phyloP scores from a whole-genome alignment of 2,113 vertebrate genomes.

The Phyllostomus hastatus region DNA sequence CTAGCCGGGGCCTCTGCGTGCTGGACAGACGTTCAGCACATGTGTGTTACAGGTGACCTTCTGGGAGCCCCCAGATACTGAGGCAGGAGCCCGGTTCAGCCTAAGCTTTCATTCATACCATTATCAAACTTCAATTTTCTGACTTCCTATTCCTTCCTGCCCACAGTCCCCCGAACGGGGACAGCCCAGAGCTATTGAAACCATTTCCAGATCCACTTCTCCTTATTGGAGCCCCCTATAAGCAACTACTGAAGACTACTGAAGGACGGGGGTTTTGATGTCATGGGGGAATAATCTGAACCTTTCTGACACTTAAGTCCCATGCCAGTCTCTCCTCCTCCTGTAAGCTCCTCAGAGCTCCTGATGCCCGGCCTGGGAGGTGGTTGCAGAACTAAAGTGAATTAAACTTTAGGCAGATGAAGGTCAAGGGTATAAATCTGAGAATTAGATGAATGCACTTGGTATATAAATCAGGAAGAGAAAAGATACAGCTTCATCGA shows the following conservation, averaged over 20 bases:
- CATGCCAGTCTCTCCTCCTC: neutral
- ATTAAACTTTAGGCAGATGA: conserved; percentile 7
- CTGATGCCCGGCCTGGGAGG: neutral
- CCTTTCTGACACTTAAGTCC: neutral
- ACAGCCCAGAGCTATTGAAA: neutral
- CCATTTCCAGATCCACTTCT: neutral
- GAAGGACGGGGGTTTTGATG: neutral
- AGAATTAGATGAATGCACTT: neutral
- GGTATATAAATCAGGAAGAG: neutral
- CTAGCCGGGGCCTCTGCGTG: neutral
- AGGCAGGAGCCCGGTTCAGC: neutral
- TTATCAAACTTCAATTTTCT: neutral
- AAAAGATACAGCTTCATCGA: neutral
- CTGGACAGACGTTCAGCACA: neutral
- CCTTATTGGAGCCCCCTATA: neutral
- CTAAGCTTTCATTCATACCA: neutral
- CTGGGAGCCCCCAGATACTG: neutral
- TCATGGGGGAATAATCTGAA: neutral
- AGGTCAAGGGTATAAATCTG: neutral
- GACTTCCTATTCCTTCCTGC: neutral
- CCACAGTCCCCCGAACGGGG: neutral
- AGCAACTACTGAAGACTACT: neutral
- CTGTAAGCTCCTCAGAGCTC: neutral
- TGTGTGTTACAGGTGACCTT: neutral
- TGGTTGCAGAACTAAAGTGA: neutral